A percentile compares a stretch with the other conserved stretches of the same genome.
Evolutionary conservation across 1,140 invertebrate genomes (phyloP).

Genomic region (Armadillidium nasatum): DNA sequence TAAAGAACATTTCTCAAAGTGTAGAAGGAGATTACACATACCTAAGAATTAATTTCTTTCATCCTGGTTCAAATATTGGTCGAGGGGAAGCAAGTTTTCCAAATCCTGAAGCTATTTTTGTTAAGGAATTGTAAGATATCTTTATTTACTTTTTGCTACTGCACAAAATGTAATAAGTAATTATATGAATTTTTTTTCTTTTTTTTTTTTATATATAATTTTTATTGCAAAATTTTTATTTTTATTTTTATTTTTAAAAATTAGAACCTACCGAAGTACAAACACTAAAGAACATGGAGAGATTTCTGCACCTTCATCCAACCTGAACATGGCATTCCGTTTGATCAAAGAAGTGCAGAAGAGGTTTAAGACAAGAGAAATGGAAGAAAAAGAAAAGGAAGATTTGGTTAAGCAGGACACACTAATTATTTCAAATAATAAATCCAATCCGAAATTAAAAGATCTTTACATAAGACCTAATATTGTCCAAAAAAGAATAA

Average conservation of each 20-base stretch:
- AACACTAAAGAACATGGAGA: slow-evolving; percentile 98
- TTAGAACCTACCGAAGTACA: slow-evolving; percentile 96
- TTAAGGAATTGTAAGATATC: slow-evolving; percentile 89
- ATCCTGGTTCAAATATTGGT: slow-evolving; percentile 92
- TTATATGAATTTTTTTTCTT: no score
- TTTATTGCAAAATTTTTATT: no score
- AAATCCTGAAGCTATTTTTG: slow-evolving; percentile 90
- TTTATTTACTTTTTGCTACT: no score
- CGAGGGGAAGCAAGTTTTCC: slow-evolving; percentile 81
- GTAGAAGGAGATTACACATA: slow-evolving; percentile 99
- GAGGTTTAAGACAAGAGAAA: slow-evolving; percentile 95
- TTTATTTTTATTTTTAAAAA: no score
- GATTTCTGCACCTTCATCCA: slow-evolving; percentile 87
- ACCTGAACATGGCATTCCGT: slow-evolving; percentile 92
- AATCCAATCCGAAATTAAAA: slow-evolving; percentile 97
- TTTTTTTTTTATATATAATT: no score
- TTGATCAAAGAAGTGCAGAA: slow-evolving; percentile 99
- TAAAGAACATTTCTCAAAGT: slow-evolving; percentile 97
- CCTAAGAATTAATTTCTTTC: slow-evolving; percentile 97
- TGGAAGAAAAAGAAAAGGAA: slow-evolving; percentile 97
- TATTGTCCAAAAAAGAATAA: slow-evolving; percentile 96
- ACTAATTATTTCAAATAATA: slow-evolving; percentile 88
- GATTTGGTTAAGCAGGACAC: slow-evolving; percentile 98
- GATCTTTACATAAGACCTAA: slow-evolving; percentile 98
- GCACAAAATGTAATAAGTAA: no score